Conservation (phyloP, 2,113 vertebrate genomes). For the Brachirus orientalis region DNA sequence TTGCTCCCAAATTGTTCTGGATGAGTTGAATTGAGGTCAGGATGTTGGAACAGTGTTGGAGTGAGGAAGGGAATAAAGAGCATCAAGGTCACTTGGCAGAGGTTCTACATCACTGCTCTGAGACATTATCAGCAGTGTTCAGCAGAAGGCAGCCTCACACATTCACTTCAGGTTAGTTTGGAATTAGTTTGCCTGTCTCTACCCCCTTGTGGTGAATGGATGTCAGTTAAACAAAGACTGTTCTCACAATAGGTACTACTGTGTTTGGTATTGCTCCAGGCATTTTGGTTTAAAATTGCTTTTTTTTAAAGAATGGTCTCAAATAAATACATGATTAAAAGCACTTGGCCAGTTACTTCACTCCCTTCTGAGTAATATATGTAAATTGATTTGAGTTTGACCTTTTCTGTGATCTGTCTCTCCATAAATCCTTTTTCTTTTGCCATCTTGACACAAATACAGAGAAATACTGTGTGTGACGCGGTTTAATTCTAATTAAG, state of each 20-base stretch:
- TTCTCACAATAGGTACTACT: not conserved
- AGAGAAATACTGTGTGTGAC: too few species aligned
- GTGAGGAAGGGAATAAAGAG: constrained; percentile 64
- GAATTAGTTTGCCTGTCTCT: constrained; percentile 35
- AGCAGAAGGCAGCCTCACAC: constrained; percentile 49
- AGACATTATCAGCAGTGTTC: constrained; percentile 59
- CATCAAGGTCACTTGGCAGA: constrained; percentile 70
- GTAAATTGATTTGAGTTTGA: too few species aligned
- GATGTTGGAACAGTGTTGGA: constrained; percentile 51
- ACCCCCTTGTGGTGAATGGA: constrained; percentile 58
- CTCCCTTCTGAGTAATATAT: too few species aligned
- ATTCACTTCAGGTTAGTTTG: constrained; percentile 7
- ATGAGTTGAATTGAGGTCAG: constrained; percentile 61
- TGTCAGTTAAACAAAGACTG: constrained; percentile 39
- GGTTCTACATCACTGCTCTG: constrained; percentile 40
- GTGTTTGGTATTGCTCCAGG: not conserved
- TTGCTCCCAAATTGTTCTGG: constrained; percentile 62
- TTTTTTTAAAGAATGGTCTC: too few species aligned
- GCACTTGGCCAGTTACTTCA: too few species aligned
- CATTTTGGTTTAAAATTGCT: not conserved
- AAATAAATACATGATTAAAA: too few species aligned
- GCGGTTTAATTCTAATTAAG: too few species aligned
- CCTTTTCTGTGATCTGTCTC: too few species aligned
- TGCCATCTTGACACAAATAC: too few species aligned
- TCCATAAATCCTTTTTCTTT: too few species aligned